Conservation (phyloP, 1,140 invertebrate genomes). For the Zaprionus gabonicus region DNA sequence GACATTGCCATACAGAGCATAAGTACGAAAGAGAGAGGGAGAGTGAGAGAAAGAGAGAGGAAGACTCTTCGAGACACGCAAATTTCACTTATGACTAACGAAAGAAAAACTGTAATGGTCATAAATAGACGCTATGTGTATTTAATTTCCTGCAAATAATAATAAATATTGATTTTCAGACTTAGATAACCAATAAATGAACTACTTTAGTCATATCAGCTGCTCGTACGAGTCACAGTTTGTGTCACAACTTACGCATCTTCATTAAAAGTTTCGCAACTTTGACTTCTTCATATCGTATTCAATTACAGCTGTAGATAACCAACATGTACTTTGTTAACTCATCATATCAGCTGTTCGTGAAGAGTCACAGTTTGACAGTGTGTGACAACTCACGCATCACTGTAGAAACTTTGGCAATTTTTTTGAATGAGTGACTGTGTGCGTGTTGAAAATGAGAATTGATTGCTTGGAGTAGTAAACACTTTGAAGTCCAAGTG, state of each 20-base stretch:
- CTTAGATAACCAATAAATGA: neutral
- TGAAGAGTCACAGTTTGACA: neutral
- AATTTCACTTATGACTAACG: neutral
- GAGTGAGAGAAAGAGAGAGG: neutral
- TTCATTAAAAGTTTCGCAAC: neutral
- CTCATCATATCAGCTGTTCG: neutral
- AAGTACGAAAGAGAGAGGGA: neutral
- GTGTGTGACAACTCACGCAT: neutral
- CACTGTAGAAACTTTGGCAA: constrained; percentile 8
- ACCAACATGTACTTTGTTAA: neutral
- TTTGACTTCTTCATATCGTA: neutral
- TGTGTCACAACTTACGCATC: constrained; percentile 13
- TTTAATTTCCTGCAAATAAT: neutral
- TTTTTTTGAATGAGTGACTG: constrained; percentile 46
- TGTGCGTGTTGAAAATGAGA: constrained; percentile 39
- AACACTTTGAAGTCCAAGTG: constrained; percentile 6
- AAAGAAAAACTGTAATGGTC: neutral
- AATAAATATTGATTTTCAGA: neutral
- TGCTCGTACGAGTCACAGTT: neutral
- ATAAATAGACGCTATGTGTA: neutral
- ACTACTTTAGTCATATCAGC: neutral
- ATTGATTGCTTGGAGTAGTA: constrained; percentile 35
- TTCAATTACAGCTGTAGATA: neutral
- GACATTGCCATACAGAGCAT: constrained; percentile 8
- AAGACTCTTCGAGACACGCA: neutral